Conservation (phyloP, 2,797 vertebrate species). For the Myotis myotis region DNA sequence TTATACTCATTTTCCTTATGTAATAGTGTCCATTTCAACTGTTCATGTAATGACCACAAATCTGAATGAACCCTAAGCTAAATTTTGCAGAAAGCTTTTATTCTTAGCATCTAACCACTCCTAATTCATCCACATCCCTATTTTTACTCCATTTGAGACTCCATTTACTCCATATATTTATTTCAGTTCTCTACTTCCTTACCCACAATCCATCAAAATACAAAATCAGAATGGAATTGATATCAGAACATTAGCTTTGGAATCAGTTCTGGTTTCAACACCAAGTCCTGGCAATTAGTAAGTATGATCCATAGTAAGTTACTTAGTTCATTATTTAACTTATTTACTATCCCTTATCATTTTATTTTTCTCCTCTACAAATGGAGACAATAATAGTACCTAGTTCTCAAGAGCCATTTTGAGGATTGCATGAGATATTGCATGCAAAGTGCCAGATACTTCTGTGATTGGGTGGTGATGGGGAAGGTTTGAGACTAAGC, state of each 20-base stretch:
- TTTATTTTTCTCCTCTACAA: neutral
- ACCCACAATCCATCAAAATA: neutral
- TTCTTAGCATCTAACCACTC: neutral
- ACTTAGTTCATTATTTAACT: neutral
- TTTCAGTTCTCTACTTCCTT: neutral
- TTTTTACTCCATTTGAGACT: neutral
- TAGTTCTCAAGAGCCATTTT: neutral
- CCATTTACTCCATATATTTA: neutral
- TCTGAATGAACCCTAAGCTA: neutral
- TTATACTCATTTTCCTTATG: neutral
- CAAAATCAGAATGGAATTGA: neutral
- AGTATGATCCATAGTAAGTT: rapidly evolving
- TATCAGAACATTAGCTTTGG: neutral
- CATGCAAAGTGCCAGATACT: neutral
- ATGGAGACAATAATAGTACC: neutral
- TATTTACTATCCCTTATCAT: neutral
- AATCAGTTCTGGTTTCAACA: neutral
- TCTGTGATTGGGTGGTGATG: neutral
- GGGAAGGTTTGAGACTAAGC: neutral
- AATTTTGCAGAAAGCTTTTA: neutral
- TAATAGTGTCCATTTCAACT: neutral
- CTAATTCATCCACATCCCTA: neutral
- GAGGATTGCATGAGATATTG: neutral
- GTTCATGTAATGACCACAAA: neutral
- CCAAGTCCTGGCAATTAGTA: neutral